Base-by-base conservation (phyloP, 1,140 invertebrate species). In the Gryon sp. region DNA sequence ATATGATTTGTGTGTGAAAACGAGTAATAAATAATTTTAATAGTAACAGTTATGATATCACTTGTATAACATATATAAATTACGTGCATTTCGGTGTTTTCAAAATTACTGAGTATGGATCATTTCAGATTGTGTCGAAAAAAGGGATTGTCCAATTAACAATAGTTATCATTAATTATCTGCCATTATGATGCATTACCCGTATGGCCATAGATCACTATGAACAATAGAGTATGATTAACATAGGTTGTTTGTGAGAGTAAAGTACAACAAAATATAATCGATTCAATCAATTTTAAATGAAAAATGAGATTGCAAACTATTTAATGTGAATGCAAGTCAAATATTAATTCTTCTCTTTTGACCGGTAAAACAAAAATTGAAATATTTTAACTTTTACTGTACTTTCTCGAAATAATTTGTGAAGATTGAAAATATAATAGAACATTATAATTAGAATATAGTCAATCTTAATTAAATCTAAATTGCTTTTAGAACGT, bases 151-250 rank as follows among this genome's bases (percentile, higher is more conserved):
- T 28, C n/a, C n/a, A 28, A 28, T 28, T 28, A n/a, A 28, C 26
- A 28, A 28, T 28, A 9, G 26, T 28, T 28, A 28, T 28, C 26
- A 28, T 38, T 38, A 52, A 52, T 52, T 24, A 36, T 24, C 48
- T 22, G 7, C 32, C 12, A 52, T 52, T 52, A 52, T 52, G 48
- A 52, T 38, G 32, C 48, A 52, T 52, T 36, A 36, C 48, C 19
- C 18, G 5, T 36, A 36, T 52, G 48, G 15, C 32, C 32, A 52
- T 52, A 52, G 48, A 38, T 52, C 48, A 52, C 32, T 7, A 14
- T 7, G 12, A 14, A 36, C 48, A 52, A 52, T 52, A 22, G 18
- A 52, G n/a, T 38, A 16, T 52, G 48, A 52, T 52, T 46, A 46
- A 30, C 43, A 52, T 52, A 16, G 19, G 8, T 15, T 52, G 19